Percentiles rank a stretch among this genome's conserved stretches.
phyloP scores from a whole-genome alignment of 1,140 invertebrate genomes.

The Cydia strobilella region DNA sequence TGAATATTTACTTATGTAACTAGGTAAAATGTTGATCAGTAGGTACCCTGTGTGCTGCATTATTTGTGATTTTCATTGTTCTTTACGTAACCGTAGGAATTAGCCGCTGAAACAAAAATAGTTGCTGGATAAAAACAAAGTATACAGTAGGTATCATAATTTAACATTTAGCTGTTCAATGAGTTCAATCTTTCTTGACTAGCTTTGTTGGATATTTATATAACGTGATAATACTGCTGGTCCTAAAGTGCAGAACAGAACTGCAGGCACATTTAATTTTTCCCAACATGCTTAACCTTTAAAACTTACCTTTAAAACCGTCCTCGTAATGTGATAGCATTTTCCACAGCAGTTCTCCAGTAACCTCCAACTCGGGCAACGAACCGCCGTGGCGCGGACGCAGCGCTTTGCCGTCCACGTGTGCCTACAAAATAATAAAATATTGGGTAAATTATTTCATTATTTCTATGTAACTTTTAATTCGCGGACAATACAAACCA shows the following conservation, averaged over 20 bases:
- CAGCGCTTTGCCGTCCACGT: slow-evolving; percentile 87
- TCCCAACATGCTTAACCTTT: slow-evolving; percentile 2
- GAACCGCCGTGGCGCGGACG: slow-evolving; percentile 89
- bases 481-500: too few relatives aligned
- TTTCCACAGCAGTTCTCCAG: slow-evolving; percentile 68
- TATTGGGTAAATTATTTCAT: not conserved
- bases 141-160: too few relatives aligned
- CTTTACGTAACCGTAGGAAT: slow-evolving; percentile 62
- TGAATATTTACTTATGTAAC: not conserved
- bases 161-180: too few relatives aligned
- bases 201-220: too few relatives aligned
- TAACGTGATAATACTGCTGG: too few relatives aligned
- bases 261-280: not conserved
- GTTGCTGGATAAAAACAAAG: too few relatives aligned
- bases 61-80: slow-evolving; percentile 50
- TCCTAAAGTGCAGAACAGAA: too few relatives aligned
- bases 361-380: slow-evolving; percentile 81
- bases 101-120: slow-evolving; percentile 63
- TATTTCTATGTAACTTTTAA: not conserved
- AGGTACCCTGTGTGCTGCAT: not conserved
- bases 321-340: slow-evolving; percentile 75
- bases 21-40: not conserved
- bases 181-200: too few relatives aligned
- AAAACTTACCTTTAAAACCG: slow-evolving; percentile 62
- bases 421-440: slow-evolving; percentile 37